A percentile compares a stretch with the other conserved stretches of the same genome.
These are phyloP conservation scores for Agriopis aurantiaria DNA, from an alignment of 2,888 invertebrate species.

Conservation along the genomic window DNA sequence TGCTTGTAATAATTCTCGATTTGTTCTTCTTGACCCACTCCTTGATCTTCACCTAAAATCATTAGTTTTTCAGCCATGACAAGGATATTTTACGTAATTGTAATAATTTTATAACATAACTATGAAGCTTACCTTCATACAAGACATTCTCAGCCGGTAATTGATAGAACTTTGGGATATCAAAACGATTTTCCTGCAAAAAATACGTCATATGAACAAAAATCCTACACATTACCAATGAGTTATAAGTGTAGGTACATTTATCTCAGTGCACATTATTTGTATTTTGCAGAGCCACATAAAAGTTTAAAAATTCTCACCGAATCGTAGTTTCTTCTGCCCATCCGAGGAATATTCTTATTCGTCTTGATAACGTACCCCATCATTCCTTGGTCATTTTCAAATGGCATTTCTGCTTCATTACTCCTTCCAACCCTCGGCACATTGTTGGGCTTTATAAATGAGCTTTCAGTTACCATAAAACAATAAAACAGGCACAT, in stretches of 20 bases:
- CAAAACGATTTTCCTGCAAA: conserved; percentile 74
- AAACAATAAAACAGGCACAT: conserved; percentile 68
- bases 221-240: not conserved
- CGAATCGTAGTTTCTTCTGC: conserved; percentile 79
- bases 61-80: conserved; percentile 11
- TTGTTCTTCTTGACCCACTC: conserved; percentile 51
- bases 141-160: conserved; percentile 61
- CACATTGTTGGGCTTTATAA: conserved; percentile 80
- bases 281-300: not conserved
- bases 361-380: conserved; percentile 81
- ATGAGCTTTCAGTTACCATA: conserved; percentile 65
- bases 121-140: conserved; percentile 60
- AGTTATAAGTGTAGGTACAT: no score
- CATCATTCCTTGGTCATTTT: conserved; percentile 71
- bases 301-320: conserved; percentile 56
- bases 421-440: conserved; percentile 80
- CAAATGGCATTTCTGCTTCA: conserved; percentile 71
- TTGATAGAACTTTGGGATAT: conserved; percentile 78
- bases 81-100: not conserved
- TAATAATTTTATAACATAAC: not conserved
- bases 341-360: conserved; percentile 82
- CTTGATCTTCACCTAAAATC: conserved; percentile 56
- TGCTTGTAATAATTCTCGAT: conserved; percentile 62
- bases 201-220: not conserved
- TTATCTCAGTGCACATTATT: no score